A percentile compares a stretch with the other conserved stretches of the same genome.
phyloP scores from a whole-genome alignment of 2,888 invertebrate species.

The Psylliodes chrysocephalus region DNA sequence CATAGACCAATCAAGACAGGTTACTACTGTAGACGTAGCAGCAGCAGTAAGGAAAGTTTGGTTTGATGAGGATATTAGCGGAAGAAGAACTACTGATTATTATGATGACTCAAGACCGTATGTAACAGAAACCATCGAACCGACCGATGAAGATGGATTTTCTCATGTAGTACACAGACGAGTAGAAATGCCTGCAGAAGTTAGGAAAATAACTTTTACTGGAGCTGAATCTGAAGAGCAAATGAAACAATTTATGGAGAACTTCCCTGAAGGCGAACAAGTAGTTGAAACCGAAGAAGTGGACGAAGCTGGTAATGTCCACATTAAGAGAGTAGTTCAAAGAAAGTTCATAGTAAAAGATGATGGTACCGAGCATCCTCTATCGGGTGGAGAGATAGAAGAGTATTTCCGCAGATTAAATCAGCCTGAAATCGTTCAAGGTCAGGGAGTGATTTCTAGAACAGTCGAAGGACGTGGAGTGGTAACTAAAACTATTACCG shows the following conservation, averaged over 20 bases:
- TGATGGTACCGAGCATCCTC: conserved; percentile 43
- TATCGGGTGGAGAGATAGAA: conserved; percentile 54
- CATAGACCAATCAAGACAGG: conserved; percentile 70
- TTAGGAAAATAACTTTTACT: conserved; percentile 66
- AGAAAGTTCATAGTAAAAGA: conserved; percentile 63
- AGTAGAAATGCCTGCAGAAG: conserved; percentile 66
- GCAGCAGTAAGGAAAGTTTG: conserved; percentile 64
- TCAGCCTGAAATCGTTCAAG: conserved; percentile 43
- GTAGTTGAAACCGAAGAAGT: conserved; percentile 66
- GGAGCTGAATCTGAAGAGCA: conserved; percentile 66
- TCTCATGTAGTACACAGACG: conserved; percentile 65
- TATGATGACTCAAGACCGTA: conserved; percentile 62
- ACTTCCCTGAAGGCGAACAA: conserved; percentile 67
- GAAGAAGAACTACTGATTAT: conserved; percentile 56
- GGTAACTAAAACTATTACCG: conserved; percentile 52
- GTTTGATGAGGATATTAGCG: conserved; percentile 63
- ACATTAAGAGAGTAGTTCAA: conserved; percentile 65
- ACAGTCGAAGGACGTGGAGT: conserved; percentile 49
- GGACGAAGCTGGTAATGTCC: conserved; percentile 68
- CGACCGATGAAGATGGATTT: conserved; percentile 62
- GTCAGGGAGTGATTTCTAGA: conserved; percentile 50
- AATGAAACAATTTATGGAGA: conserved; percentile 65
- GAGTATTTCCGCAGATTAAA: conserved; percentile 54
- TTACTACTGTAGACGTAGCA: conserved; percentile 64
- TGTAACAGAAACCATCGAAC: conserved; percentile 66